Evolutionary conservation across 2,113 vertebrate species (phyloP).

Genomic region (Siniperca knerii): DNA sequence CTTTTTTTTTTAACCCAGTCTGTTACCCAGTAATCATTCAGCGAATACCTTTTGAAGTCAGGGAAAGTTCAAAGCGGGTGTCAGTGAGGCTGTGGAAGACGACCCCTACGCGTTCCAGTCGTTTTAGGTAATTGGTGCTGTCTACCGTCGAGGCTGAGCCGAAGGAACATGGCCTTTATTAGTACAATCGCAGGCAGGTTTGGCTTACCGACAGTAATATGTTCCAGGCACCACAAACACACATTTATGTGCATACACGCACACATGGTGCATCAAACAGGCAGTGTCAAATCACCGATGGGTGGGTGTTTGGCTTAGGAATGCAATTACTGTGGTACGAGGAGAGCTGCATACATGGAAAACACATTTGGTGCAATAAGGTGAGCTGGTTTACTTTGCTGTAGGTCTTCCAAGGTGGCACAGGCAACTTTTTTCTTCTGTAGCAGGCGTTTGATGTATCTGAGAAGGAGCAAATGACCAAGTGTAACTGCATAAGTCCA

Average conservation of each 20-base stretch:
- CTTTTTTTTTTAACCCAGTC: constrained; percentile 64
- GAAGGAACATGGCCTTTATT: constrained; percentile 90
- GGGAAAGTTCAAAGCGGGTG: constrained; percentile 89
- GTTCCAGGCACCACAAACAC: constrained; percentile 73
- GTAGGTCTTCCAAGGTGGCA: constrained; percentile 32
- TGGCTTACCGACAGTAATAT: constrained; percentile 87
- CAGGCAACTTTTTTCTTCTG: background rate
- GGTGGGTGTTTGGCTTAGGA: constrained; percentile 73
- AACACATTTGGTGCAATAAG: constrained; percentile 57
- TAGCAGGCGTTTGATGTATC: constrained; percentile 20
- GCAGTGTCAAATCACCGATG: constrained; percentile 77
- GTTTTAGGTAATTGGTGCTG: constrained; percentile 93
- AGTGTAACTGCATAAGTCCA: constrained; percentile 8
- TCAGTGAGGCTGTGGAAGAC: constrained; percentile 79
- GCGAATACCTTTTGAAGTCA: constrained; percentile 89
- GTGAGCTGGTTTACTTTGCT: constrained; percentile 52
- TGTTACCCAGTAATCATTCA: constrained; percentile 85
- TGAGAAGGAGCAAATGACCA: constrained; percentile 32
- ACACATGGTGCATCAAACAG: constrained; percentile 65
- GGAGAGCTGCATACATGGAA: constrained; percentile 48
- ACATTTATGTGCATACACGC: constrained; percentile 56
- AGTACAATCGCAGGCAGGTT: constrained; percentile 92
- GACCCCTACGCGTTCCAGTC: constrained; percentile 86
- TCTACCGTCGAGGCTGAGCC: constrained; percentile 90
- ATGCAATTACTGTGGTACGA: constrained; percentile 65